Evolutionary conservation across 2,888 invertebrate species (phyloP).

Genomic region (Synergus japonicus): DNA sequence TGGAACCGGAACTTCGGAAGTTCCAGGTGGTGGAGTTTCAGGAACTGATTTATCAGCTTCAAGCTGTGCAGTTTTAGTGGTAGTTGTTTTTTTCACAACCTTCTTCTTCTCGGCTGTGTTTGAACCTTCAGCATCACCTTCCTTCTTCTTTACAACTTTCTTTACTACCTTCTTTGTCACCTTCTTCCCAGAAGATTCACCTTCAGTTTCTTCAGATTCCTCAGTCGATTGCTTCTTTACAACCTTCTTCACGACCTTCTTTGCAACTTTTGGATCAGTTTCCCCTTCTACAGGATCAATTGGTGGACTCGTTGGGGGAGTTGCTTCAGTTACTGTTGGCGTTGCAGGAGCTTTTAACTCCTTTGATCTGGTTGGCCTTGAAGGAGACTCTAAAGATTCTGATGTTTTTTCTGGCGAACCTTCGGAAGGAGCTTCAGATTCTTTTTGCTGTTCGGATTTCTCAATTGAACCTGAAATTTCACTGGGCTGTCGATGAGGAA

Average conservation of each 20-base stretch:
- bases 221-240: constrained; percentile 60
- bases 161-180: constrained; percentile 80
- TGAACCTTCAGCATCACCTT: constrained; percentile 61
- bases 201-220: constrained; percentile 63
- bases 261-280: constrained; percentile 49
- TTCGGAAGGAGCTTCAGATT: constrained; percentile 56
- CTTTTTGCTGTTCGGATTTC: constrained; percentile 50
- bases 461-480: constrained; percentile 45
- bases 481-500: constrained; percentile 37
- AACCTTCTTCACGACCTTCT: constrained; percentile 58
- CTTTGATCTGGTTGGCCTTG: constrained; percentile 66
- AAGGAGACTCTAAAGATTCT: constrained; percentile 61
- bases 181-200: constrained; percentile 65
- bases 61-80: constrained; percentile 59
- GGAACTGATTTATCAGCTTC: constrained; percentile 76
- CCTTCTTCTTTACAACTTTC: constrained; percentile 73
- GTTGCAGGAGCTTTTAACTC: constrained; percentile 64
- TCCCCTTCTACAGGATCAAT: constrained; percentile 48
- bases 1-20: constrained; percentile 76
- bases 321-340: constrained; percentile 67
- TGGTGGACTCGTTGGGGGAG: constrained; percentile 68
- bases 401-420: constrained; percentile 53
- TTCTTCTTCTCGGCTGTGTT: constrained; percentile 78
- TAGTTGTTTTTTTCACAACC: constrained; percentile 77
- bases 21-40: constrained; percentile 78